phyloP scores from a whole-genome alignment of 2,113 vertebrate species.

The Lampris megalopsis region DNA sequence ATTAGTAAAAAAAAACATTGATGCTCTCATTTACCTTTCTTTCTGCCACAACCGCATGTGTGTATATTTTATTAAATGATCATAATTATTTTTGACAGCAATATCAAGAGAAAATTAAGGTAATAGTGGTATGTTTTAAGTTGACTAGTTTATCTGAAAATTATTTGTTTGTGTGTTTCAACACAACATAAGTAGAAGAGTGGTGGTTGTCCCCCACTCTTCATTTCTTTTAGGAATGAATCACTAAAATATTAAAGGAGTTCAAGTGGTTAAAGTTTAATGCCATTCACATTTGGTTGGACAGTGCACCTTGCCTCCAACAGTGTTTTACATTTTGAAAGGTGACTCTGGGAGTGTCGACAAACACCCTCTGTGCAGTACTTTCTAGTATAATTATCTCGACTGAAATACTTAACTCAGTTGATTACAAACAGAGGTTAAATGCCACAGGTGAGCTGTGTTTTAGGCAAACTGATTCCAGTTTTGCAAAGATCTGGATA shows the following conservation, averaged over 20 bases:
- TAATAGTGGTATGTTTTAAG: constrained; percentile 14
- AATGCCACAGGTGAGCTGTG: too few relatives aligned
- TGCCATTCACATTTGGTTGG: constrained; percentile 43
- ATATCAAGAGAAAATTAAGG: constrained; percentile 30
- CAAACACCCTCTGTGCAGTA: constrained; percentile 15
- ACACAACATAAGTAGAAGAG: neutral
- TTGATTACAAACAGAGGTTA: too few relatives aligned
- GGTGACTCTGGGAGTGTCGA: constrained; percentile 9
- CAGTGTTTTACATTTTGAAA: constrained; percentile 33
- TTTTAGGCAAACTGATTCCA: too few relatives aligned
- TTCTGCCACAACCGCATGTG: constrained; percentile 8
- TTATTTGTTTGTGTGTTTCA: constrained; percentile 25
- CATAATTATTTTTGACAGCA: constrained; percentile 31
- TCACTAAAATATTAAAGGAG: constrained; percentile 72
- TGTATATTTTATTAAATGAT: constrained; percentile 8
- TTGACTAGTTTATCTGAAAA: constrained; percentile 28
- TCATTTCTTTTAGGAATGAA: constrained; percentile 60
- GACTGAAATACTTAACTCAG: too few relatives aligned
- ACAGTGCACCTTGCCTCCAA: constrained; percentile 23
- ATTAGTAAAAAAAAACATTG: neutral
- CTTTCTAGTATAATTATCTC: constrained; percentile 23
- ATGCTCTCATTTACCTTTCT: constrained; percentile 16
- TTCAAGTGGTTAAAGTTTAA: constrained; percentile 67
- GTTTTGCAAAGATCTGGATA: too few relatives aligned
- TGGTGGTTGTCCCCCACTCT: constrained; percentile 19